A percentile compares a stretch with the other conserved stretches of the same genome.
These are phyloP conservation scores for Lepidotrigona ventralis DNA, from an alignment of 1,140 invertebrate genomes.

Conservation along the genomic window DNA sequence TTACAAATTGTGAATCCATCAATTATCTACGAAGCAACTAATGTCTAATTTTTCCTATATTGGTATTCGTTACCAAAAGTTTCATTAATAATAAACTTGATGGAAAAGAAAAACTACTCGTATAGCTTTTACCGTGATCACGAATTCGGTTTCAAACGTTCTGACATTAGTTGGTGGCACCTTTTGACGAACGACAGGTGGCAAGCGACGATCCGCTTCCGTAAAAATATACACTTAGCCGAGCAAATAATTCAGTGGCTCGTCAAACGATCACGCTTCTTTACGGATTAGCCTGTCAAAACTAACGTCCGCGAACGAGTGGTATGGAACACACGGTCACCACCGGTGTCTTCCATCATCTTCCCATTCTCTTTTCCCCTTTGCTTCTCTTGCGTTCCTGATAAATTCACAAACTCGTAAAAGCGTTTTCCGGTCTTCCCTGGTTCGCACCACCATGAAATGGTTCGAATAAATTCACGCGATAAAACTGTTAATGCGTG, in stretches of 20 bases:
- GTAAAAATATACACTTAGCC: slow-evolving; percentile 43
- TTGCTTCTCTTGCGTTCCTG: slow-evolving; percentile 36
- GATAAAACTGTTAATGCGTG: slow-evolving; percentile 63
- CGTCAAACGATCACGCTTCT: slow-evolving; percentile 14
- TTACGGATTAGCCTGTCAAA: slow-evolving; percentile 49
- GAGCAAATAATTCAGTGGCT: slow-evolving; percentile 40
- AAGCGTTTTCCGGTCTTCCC: neutral
- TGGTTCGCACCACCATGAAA: slow-evolving; percentile 26
- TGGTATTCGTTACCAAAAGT: neutral
- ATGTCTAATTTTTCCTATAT: neutral
- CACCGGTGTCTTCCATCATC: slow-evolving; percentile 37
- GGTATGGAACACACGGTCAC: slow-evolving; percentile 20
- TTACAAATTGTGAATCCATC: neutral
- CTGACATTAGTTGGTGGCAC: slow-evolving; percentile 12
- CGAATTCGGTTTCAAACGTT: neutral
- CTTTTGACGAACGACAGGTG: slow-evolving; percentile 35
- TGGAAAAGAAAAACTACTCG: neutral
- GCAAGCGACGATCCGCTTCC: neutral
- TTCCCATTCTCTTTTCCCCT: neutral
- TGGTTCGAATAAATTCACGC: slow-evolving; percentile 65
- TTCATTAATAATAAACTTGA: neutral
- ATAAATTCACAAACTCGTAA: slow-evolving; percentile 67
- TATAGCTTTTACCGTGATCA: neutral
- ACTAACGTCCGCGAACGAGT: slow-evolving; percentile 34
- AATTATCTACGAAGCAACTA: neutral